Evolutionary conservation across 2,113 vertebrate genomes (phyloP), one percentile per base, ranked within the genome.

Genomic region (Scomber japonicus): DNA sequence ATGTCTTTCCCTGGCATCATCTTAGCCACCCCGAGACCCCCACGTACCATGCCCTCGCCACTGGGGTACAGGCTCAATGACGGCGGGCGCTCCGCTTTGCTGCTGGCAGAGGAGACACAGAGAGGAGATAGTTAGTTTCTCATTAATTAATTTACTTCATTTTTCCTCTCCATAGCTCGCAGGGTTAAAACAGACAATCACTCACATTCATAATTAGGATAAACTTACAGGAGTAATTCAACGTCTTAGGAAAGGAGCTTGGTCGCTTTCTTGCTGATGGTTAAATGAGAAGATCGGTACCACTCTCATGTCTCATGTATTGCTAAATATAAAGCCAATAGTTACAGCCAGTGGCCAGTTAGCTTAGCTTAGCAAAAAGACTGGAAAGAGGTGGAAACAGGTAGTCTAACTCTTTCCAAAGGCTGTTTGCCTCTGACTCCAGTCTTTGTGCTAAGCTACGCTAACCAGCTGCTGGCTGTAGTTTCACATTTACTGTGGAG

Each of bases 11-110:
- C 87, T 89, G 97, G 95, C 92, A 94, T 53, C 93, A 96, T 96
- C 96, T 95, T 97, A 96, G 95, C 96, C 96, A 96, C 97, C 93
- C 94, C 95, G 90, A 94, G 95, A 94, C 96, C 97, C 93, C 96
- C 97, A 98, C 97, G 95, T 98, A 99, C 97, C 97, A 97, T 98
- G 93, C 97, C 96, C 89, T 99, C 98, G 9, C 96, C 88, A 70
- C 96, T 94, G 78, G 97, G 96, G 94, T 96, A 98, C 89, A 99
- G 96, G 78, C 96, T 99, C 96, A 99, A 93, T 78, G 98, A 99
- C 50, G 94, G 97, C 15, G 98, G 98, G 48, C 98, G 97, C 75
- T 99, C 97, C 89, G 97, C 97, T 96, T 98, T 98, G 96, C 97
- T 97, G 94, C 71, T 79, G 82, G 82, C 9, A 44, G 50, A 87